These are phyloP conservation scores for Tipula helvola DNA, from an alignment of 2,888 invertebrate species.

Conservation along the genomic window DNA sequence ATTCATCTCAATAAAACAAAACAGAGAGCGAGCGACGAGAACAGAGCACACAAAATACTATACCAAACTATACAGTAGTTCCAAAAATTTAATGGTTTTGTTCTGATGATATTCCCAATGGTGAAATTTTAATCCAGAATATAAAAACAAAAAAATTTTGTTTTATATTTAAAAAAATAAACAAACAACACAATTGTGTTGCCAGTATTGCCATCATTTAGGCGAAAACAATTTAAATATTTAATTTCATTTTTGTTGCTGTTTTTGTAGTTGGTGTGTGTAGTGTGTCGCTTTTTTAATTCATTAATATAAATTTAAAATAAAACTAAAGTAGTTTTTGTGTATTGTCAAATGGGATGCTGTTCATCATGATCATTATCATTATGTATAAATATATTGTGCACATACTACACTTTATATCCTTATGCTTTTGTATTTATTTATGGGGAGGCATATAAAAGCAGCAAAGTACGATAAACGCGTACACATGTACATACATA, in stretches of 20 bases:
- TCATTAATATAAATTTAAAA: neutral
- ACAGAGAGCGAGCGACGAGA: neutral
- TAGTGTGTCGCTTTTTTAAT: neutral
- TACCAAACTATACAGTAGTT: neutral
- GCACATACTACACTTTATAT: neutral
- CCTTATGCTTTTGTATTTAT: neutral
- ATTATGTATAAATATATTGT: neutral
- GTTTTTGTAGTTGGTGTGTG: neutral
- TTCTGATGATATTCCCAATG: neutral
- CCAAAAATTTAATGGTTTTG: slow-evolving; percentile 5
- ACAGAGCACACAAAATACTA: neutral
- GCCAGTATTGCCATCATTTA: slow-evolving; percentile 8
- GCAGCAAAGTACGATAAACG: neutral
- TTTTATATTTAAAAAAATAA: neutral
- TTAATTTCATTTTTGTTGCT: slow-evolving; percentile 5
- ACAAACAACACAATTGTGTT: neutral
- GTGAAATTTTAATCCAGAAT: slow-evolving; percentile 7
- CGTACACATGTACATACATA: neutral
- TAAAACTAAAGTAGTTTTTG: neutral
- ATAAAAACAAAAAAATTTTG: neutral
- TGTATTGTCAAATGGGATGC: slow-evolving; percentile 4
- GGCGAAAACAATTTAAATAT: slow-evolving; percentile 11
- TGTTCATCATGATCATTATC: slow-evolving; percentile 4
- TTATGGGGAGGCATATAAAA: neutral
- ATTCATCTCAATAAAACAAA: neutral